Conservation (phyloP, 2,888 invertebrate species). For the Argyra leucocephala region DNA sequence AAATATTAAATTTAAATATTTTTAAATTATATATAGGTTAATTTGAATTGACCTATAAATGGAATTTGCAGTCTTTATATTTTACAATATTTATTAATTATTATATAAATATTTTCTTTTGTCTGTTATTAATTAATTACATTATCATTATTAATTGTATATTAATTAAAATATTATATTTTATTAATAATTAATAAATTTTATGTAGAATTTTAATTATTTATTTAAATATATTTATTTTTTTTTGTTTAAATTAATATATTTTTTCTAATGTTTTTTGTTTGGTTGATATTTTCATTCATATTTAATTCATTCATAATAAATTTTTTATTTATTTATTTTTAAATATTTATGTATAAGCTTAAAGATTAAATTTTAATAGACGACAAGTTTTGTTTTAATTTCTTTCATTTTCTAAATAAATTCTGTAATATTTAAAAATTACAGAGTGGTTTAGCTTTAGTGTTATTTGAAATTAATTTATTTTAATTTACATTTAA, state of each 20-base stretch:
- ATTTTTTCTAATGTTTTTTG: background rate
- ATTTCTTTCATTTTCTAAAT: background rate
- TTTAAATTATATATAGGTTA: background rate
- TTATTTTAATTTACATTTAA: too few relatives aligned
- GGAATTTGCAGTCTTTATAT: conserved; percentile 5
- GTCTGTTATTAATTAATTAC: background rate
- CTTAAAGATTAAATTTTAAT: background rate
- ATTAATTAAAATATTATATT: background rate
- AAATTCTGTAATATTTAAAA: too few relatives aligned
- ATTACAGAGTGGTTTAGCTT: too few relatives aligned
- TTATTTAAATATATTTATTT: background rate
- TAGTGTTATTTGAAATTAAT: background rate
- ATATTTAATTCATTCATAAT: background rate
- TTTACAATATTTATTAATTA: background rate
- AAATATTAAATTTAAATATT: background rate
- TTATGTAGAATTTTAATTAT: background rate
- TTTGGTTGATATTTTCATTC: background rate
- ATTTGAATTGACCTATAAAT: conserved; percentile 3
- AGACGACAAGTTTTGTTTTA: background rate
- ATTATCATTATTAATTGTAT: background rate
- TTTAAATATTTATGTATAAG: background rate
- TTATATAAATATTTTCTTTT: background rate
- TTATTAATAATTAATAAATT: background rate
- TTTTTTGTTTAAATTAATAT: background rate
- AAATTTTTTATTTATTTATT: too few relatives aligned